phyloP scores from a whole-genome alignment of 2,113 vertebrate species.

The Galemys pyrenaicus region DNA sequence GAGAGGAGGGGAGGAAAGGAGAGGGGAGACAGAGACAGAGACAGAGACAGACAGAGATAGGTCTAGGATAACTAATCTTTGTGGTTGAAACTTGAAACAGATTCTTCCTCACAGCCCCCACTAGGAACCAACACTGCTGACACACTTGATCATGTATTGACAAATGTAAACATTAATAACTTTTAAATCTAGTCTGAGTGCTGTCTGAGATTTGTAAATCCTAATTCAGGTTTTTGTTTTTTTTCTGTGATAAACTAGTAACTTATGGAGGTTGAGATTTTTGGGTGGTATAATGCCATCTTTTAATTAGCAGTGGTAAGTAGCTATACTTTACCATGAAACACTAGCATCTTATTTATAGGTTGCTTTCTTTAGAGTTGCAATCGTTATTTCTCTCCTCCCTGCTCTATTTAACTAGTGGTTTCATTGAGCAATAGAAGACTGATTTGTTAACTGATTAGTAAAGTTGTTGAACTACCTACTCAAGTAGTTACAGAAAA shows the following conservation, averaged over 20 bases:
- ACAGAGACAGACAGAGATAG: too few relatives aligned
- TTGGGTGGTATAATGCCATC: neutral
- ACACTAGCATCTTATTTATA: neutral
- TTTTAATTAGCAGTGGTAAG: neutral
- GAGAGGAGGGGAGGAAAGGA: too few relatives aligned
- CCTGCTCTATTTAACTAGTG: neutral
- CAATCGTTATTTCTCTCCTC: rapidly evolving
- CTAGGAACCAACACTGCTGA: too few relatives aligned
- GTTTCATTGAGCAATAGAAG: neutral
- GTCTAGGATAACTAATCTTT: too few relatives aligned
- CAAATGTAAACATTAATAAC: neutral
- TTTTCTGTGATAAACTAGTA: neutral
- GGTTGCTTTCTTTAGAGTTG: neutral
- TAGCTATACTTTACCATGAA: neutral
- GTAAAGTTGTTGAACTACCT: neutral
- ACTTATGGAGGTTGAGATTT: neutral
- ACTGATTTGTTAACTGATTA: neutral
- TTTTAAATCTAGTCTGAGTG: conserved; percentile 5
- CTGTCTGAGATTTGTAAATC: neutral
- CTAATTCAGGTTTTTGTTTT: neutral
- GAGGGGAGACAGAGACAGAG: too few relatives aligned
- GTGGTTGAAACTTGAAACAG: too few relatives aligned
- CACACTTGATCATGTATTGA: too few relatives aligned
- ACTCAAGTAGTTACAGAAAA: neutral
- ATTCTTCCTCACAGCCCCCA: too few relatives aligned